Evolutionary conservation across 2,888 invertebrate genomes (phyloP).

Genomic region (Caenorhabditis afra): DNA sequence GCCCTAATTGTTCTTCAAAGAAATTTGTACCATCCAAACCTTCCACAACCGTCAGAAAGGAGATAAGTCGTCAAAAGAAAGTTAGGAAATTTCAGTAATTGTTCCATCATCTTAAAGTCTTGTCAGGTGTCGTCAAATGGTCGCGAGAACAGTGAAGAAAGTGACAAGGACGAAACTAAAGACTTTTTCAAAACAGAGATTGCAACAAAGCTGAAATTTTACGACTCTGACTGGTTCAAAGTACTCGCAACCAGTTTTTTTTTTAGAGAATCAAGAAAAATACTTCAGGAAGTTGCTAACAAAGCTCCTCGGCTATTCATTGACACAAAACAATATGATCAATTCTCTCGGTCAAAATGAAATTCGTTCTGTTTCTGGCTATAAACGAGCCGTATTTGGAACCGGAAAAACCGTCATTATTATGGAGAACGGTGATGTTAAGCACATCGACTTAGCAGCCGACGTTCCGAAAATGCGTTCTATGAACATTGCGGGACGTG

Average conservation of each 20-base stretch:
- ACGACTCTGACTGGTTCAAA: constrained; percentile 64
- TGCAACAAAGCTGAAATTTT: constrained; percentile 52
- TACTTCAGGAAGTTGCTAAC: constrained; percentile 51
- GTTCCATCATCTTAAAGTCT: constrained; percentile 9
- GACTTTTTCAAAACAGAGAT: constrained; percentile 59
- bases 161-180: constrained; percentile 59
- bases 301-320: constrained; percentile 63
- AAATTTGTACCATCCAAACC: constrained; percentile 18
- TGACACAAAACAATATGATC: constrained; percentile 67
- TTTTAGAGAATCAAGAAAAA: background rate
- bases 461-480: constrained; percentile 26
- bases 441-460: constrained; percentile 26
- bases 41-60: constrained; percentile 26
- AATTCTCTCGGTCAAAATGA: constrained; percentile 62
- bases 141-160: constrained; percentile 58
- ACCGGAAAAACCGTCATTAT: constrained; percentile 39
- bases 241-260: constrained; percentile 5
- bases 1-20: constrained; percentile 28
- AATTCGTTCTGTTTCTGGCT: constrained; percentile 50
- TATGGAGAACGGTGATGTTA: constrained; percentile 43
- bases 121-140: constrained; percentile 29
- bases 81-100: constrained; percentile 26
- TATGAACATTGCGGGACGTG: constrained; percentile 39
- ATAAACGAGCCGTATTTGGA: constrained; percentile 40
- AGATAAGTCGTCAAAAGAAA: constrained; percentile 39